These are phyloP conservation scores for Drosophila funebris DNA, from an alignment of 1,140 invertebrate species.

Conservation along the genomic window DNA sequence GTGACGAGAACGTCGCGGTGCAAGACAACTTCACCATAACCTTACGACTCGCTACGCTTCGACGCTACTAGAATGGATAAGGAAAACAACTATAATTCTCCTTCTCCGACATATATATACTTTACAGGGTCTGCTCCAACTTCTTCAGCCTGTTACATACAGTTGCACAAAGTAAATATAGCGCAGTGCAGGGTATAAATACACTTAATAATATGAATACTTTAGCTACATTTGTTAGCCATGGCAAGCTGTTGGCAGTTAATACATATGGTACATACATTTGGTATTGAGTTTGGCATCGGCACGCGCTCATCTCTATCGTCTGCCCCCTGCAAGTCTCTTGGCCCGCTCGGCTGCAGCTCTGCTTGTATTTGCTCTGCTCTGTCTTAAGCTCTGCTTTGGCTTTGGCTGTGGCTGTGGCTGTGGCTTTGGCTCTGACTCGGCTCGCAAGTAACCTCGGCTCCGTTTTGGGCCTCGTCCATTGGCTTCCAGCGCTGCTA, in stretches of 20 bases:
- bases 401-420: background rate
- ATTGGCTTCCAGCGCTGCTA: conserved; percentile 60
- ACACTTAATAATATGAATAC: no score
- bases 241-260: background rate
- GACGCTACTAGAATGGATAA: no score
- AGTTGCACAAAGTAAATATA: no score
- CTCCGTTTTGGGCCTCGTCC: conserved; percentile 40
- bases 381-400: conserved; percentile 1
- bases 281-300: background rate
- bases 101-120: no score
- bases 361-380: conserved; percentile 9
- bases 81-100: no score
- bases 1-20: no score
- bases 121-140: no score
- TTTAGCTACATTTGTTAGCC: no score
- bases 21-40: no score
- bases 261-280: background rate
- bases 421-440: background rate
- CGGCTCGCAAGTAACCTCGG: conserved; percentile 15
- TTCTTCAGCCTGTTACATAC: no score
- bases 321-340: background rate
- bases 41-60: no score
- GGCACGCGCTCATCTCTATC: conserved; percentile 8
- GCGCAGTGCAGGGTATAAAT: no score
- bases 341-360: background rate